Evolutionary conservation across 2,888 invertebrate genomes (phyloP).

Genomic region (Reticulitermes lucifugus): DNA sequence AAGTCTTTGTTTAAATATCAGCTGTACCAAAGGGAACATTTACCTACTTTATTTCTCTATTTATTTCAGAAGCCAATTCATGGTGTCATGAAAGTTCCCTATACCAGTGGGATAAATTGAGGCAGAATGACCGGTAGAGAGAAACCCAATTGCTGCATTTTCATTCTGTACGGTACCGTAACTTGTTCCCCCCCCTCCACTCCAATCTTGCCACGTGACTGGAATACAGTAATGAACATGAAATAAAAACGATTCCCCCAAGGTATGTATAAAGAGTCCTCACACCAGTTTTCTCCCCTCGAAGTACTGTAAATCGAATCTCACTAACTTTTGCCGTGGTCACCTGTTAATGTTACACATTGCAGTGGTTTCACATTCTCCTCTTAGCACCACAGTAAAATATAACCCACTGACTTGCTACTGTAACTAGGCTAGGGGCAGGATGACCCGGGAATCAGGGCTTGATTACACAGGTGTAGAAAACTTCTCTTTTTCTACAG

Average conservation of each 20-base stretch:
- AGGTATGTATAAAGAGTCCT: background rate
- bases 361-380: too few species aligned
- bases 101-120: background rate
- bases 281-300: background rate
- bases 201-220: background rate
- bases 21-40: background rate
- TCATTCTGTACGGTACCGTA: background rate
- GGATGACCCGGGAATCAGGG: too few species aligned
- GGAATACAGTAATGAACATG: background rate
- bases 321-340: too few species aligned
- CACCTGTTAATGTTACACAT: too few species aligned
- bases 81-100: background rate
- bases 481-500: too few species aligned
- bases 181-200: background rate
- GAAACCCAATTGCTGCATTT: background rate
- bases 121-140: background rate
- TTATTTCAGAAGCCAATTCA: constrained; percentile 13
- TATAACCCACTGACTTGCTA: too few species aligned
- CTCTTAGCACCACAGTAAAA: too few species aligned
- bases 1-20: background rate
- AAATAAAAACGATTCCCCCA: background rate
- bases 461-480: too few species aligned
- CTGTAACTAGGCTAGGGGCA: too few species aligned
- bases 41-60: constrained; percentile 6
- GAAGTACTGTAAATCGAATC: background rate